Base-by-base conservation (phyloP, 1,140 invertebrate species). In the Polyergus mexicanus region DNA sequence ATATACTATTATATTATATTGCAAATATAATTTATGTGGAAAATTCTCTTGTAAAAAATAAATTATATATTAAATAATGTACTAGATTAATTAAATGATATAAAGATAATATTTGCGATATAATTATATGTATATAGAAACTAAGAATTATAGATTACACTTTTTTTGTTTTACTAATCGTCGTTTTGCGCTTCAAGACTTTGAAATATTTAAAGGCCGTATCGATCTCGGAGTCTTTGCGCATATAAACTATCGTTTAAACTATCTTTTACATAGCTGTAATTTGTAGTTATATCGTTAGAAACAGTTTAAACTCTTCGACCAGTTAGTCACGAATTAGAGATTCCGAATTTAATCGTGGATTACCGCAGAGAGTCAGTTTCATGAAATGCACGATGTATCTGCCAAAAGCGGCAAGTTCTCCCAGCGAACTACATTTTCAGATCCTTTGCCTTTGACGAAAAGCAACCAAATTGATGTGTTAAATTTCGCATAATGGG, bases 311-410 rank as follows among this genome's bases (percentile, higher is more conserved):
- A 35, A 87, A 69, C 85, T 78, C 75, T 87, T 77, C 71, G 72
- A 78, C 56, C 41, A 83, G 76, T 86, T 76, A 87, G 44, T 56
- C 44, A n/a, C 35, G 84, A 60, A 84, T 85, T 86, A 78, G 41
- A 86, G 65, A 88, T 85, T 63, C 69, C 38, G 56, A 86, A 89
- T 85, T 86, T 72, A 86, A 88, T 89, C 77, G 72, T 62, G 51
- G 63, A 86, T 71, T 85, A 68, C 62, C 72, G 54, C 78, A 65
- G 62, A 86, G 38, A 88, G 47, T 86, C 78, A 84, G 86, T 81
- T 81, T 63, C 77, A 38, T 41, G 63, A 65, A 63, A 83, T 41
- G 13, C 10, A 25, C 63, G 63, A 11, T 87, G 51, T 35, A 76
- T 38, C 35, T 65, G 25, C 76, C 38, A 72, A 80, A 86, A 72